A percentile compares a stretch with the other conserved stretches of the same genome.
phyloP scores from a whole-genome alignment of 2,888 invertebrate genomes.

The Unio pictorum region DNA sequence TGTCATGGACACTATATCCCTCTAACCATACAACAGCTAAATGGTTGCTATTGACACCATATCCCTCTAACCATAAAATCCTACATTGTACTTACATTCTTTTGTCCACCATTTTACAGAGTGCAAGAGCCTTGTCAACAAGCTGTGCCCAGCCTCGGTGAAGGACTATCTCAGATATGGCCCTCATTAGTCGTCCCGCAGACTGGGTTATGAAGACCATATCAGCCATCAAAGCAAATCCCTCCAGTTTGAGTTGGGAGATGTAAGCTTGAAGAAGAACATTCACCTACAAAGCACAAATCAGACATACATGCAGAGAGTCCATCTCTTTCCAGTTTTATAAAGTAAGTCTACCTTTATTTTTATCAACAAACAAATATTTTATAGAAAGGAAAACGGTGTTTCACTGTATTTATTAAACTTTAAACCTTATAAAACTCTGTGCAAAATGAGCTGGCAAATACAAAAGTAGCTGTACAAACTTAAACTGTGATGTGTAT shows the following conservation, averaged over 20 bases:
- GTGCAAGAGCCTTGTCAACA: conserved; percentile 93
- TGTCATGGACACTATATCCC: not conserved
- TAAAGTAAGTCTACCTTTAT: too few species aligned
- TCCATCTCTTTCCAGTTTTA: too few species aligned
- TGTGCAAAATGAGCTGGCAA: too few species aligned
- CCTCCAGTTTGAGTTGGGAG: conserved; percentile 96
- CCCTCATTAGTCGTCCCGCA: conserved; percentile 93
- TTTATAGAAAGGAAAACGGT: too few species aligned
- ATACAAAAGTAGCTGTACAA: too few species aligned
- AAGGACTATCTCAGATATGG: conserved; percentile 97
- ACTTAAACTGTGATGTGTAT: too few species aligned
- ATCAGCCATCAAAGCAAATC: conserved; percentile 98
- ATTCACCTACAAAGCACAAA: conserved; percentile 76
- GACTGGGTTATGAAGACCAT: conserved; percentile 99
- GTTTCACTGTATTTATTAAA: too few species aligned
- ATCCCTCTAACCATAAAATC: not conserved
- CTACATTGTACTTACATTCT: conserved; percentile 79
- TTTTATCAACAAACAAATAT: too few species aligned
- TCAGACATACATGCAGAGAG: not conserved
- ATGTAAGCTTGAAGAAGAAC: conserved; percentile 97
- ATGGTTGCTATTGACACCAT: not conserved
- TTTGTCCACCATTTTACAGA: conserved; percentile 99
- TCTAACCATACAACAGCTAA: not conserved
- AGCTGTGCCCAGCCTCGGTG: conserved; percentile 95
- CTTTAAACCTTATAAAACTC: too few species aligned